These are phyloP conservation scores for Artibeus lituratus DNA, from an alignment of 2,797 vertebrate genomes.

Conservation along the genomic window DNA sequence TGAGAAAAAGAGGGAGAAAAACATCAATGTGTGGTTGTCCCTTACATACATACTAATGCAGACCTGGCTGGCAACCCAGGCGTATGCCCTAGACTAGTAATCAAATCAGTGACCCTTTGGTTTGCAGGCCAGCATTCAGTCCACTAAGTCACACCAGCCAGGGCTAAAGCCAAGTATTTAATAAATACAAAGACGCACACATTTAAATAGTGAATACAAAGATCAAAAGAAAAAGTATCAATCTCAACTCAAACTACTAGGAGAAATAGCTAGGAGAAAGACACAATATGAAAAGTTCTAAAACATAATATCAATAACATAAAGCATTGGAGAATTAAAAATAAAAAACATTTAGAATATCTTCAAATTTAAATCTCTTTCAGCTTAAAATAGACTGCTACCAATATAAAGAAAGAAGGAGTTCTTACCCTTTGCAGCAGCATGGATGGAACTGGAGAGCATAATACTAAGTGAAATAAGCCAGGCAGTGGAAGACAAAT, in stretches of 20 bases:
- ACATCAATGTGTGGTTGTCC: no score
- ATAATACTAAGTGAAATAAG: no score
- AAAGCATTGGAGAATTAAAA: not conserved
- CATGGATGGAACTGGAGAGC: no score
- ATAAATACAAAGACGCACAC: not conserved
- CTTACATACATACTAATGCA: no score
- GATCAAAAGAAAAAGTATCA: not conserved
- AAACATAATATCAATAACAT: not conserved
- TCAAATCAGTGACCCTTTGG: no score
- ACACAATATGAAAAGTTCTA: not conserved
- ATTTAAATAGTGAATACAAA: not conserved
- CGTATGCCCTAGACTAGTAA: no score
- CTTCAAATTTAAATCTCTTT: not conserved
- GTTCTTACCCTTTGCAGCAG: no score
- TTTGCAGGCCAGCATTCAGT: no score
- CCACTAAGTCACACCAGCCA: no score
- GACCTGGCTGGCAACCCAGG: no score
- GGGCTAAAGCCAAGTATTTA: not conserved
- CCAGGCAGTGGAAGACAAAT: no score
- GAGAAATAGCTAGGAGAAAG: not conserved
- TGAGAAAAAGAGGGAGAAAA: no score
- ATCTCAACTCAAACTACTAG: not conserved
- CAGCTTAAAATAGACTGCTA: not conserved
- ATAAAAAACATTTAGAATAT: not conserved
- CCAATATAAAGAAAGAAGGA: not conserved